Evolutionary conservation across 2,888 invertebrate genomes (phyloP), one percentile per base, ranked within the genome.

Genomic region (Endotricha flammealis): DNA sequence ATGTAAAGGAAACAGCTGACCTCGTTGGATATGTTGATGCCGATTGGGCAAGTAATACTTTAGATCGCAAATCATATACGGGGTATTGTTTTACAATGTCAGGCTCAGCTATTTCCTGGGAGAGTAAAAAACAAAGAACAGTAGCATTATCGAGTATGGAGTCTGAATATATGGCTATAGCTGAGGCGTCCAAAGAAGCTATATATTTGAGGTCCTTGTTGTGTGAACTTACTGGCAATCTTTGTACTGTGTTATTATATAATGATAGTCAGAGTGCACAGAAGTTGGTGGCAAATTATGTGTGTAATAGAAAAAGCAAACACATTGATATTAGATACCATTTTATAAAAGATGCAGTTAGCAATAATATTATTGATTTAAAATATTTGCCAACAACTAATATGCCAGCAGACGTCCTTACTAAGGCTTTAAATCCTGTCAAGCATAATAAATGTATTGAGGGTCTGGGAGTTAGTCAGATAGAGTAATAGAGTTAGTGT

Each of bases 261-360:
- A 38, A n/a, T n/a, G n/a, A n/a, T n/a, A n/a, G n/a, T n/a, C n/a
- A n/a, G n/a, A n/a, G 47, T 44, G 14, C 47, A 41, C 11, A 23
- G 3, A 50, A 50, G 10, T 11, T 49, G 25, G 17, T 35, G 12
- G 23, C 6, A 12, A 53, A 40, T 32, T 38, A 25, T 17, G 5
- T 43, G 0, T 38, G 27, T 27, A 39, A 49, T 12, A 49, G 32
- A 14, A 34, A 38, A 24, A 30, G 41, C 4, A 49, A 53, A 28
- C 42, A 53, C 8, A 48, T 36, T 14, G 48, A 53, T 36, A 32
- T 50, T 9, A 16, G 27, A 10, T 40, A 41, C 39, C 42, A 46
- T 38, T 49, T 42, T 43, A 3, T 11, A 12, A 35, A 12, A 42
- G 41, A 41, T 6, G 7, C 8, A 14, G 32, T 44, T 7, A 4